phyloP scores from a whole-genome alignment of 2,797 vertebrate genomes.

The Chelonia mydas region DNA sequence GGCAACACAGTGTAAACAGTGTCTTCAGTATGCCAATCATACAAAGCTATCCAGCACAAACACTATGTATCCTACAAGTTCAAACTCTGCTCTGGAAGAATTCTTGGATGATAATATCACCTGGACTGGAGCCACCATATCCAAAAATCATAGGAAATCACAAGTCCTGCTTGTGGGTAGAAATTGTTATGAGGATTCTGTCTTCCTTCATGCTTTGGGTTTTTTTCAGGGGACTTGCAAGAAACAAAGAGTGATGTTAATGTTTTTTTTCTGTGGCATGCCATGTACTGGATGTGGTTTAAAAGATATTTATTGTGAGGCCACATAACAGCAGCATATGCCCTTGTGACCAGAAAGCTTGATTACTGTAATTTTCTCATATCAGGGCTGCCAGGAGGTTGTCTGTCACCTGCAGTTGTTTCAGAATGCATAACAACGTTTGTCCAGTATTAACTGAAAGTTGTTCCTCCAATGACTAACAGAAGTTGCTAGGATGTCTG shows the following conservation, averaged over 20 bases:
- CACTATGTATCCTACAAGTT: neutral
- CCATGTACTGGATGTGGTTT: neutral
- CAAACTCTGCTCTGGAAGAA: neutral
- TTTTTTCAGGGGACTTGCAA: neutral
- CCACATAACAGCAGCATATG: neutral
- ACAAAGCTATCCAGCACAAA: neutral
- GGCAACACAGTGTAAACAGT: neutral
- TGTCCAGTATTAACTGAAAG: neutral
- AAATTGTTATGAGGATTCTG: neutral
- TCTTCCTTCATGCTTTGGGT: neutral
- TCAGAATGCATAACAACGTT: constrained; percentile 23
- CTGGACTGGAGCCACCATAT: neutral
- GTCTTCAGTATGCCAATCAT: neutral
- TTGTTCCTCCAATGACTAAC: too few relatives aligned
- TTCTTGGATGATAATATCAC: neutral
- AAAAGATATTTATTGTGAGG: neutral
- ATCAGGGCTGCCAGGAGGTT: constrained; percentile 18
- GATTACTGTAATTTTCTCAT: constrained; percentile 16
- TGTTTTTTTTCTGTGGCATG: neutral
- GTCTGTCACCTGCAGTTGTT: neutral
- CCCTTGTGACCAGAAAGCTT: neutral
- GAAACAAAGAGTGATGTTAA: neutral
- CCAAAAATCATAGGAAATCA: neutral
- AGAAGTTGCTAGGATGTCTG: too few relatives aligned
- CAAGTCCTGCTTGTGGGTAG: neutral